phyloP scores from a whole-genome alignment of 2,888 invertebrate species.

The Brenthis ino region DNA sequence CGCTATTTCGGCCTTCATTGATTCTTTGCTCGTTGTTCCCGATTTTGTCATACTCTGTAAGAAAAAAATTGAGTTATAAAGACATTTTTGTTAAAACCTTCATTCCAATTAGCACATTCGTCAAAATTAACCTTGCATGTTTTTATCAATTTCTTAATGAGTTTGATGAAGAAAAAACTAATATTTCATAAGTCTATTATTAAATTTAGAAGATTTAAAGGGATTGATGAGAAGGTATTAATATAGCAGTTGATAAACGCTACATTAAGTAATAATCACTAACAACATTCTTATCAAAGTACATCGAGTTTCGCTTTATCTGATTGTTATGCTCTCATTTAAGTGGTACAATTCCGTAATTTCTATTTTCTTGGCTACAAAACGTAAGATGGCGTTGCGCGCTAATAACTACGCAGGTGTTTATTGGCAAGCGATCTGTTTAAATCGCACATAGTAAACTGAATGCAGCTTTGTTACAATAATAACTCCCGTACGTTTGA shows the following conservation, averaged over 20 bases:
- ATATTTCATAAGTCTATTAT: no score
- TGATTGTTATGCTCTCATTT: neutral
- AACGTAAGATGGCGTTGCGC: slow-evolving; percentile 22
- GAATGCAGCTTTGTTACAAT: slow-evolving; percentile 32
- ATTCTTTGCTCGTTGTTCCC: slow-evolving; percentile 46
- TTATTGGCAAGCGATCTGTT: slow-evolving; percentile 31
- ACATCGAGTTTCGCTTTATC: neutral
- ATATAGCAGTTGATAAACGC: no score
- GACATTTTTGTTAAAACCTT: no score
- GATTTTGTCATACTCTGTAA: slow-evolving; percentile 69
- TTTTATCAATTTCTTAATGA: no score
- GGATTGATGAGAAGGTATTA: no score
- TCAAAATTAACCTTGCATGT: neutral
- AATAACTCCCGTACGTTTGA: slow-evolving; percentile 25
- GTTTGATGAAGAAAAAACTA: no score
- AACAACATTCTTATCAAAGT: no score
- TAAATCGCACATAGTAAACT: slow-evolving; percentile 22
- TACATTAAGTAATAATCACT: no score
- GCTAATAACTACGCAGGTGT: slow-evolving; percentile 26
- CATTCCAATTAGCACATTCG: neutral
- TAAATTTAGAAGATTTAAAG: no score
- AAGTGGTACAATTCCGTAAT: slow-evolving; percentile 7
- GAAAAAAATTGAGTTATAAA: neutral
- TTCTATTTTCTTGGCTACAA: slow-evolving; percentile 24
- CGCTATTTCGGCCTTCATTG: slow-evolving; percentile 48